Percentiles rank a stretch among this genome's conserved stretches.
These are phyloP conservation scores for Penaeus indicus DNA, from an alignment of 1,140 invertebrate genomes.

Conservation along the genomic window DNA sequence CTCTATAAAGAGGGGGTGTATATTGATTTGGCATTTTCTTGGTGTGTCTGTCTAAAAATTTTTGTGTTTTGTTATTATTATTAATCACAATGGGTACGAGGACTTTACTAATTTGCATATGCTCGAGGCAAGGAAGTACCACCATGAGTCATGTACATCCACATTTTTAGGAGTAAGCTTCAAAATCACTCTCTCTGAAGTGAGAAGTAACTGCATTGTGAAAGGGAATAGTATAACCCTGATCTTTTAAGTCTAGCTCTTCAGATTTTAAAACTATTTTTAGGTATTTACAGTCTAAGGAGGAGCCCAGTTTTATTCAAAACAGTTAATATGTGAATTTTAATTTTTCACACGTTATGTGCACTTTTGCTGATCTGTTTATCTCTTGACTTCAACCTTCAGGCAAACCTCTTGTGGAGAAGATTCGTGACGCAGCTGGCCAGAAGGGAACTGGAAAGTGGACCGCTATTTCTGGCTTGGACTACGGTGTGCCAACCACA, in stretches of 20 bases:
- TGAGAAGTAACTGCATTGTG: no score
- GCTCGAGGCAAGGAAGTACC: no score
- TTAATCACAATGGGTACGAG: not conserved
- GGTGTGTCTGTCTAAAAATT: not conserved
- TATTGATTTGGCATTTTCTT: not conserved
- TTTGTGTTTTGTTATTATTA: not conserved
- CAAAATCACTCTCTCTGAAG: no score
- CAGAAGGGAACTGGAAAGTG: constrained; percentile 99
- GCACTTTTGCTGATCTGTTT: not conserved
- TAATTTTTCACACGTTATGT: no score
- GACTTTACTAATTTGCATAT: not conserved
- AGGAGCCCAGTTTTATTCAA: not conserved
- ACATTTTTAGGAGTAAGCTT: no score
- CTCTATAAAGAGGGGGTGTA: not conserved
- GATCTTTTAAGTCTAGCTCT: no score
- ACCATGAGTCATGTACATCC: no score
- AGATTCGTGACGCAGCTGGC: constrained; percentile 95
- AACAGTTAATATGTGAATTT: not conserved
- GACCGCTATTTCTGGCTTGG: constrained; percentile 96
- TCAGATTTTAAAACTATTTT: no score
- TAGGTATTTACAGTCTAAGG: not conserved
- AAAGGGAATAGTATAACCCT: no score
- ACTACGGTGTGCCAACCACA: constrained; percentile 97
- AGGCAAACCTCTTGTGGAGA: constrained; percentile 82
- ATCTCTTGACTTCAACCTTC: not conserved